Evolutionary conservation across 2,797 vertebrate genomes (phyloP), one percentile per base, ranked within the genome.

Genomic region (Notolepis coatsorum): DNA sequence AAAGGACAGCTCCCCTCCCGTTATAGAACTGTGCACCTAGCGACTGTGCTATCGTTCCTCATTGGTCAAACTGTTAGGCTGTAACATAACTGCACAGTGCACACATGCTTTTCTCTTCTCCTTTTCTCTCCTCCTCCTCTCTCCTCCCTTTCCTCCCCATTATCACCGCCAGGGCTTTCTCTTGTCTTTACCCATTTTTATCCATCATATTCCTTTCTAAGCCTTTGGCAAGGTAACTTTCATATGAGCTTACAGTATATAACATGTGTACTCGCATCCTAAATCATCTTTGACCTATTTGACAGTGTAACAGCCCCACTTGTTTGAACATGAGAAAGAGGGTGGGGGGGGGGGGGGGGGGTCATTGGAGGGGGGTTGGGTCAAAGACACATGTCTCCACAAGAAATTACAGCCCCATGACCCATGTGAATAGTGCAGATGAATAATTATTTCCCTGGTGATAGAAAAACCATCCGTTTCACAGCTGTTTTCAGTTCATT

Each of bases 401-500:
- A 51, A 15, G n/a, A n/a, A n/a, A n/a, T n/a, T n/a, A n/a, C n/a
- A n/a, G n/a, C n/a, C n/a, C n/a, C n/a, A n/a, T n/a, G n/a, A n/a
- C n/a, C n/a, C n/a, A n/a, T n/a, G 31, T 8, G 2, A 35, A 2
- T 12, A 7, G 7, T 35, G 31, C 7, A 12, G 7, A 35, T 35
- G 33, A 35, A 1, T 70, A 61, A 77, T 82, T 65, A 75, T 67
- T 72, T 42, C 65, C 61, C 60, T 55, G 7, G 57, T 55, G 69
- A 78, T 37, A 25, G 54, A 71, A 39, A 54, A 68, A 48, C 68
- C 57, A 55, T 79, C 77, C 65, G 75, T 33, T 76, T 52, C 59
- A 45, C 77, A 77, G 77, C 77, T 80, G 79, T 43, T 68, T 55
- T 61, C 70, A 60, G 56, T 61, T 71, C 72, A 79, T 78, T 75